Evolutionary conservation across 2,888 invertebrate species (phyloP), one percentile per base, ranked within the genome.

Genomic region (Epiblema foenella): DNA sequence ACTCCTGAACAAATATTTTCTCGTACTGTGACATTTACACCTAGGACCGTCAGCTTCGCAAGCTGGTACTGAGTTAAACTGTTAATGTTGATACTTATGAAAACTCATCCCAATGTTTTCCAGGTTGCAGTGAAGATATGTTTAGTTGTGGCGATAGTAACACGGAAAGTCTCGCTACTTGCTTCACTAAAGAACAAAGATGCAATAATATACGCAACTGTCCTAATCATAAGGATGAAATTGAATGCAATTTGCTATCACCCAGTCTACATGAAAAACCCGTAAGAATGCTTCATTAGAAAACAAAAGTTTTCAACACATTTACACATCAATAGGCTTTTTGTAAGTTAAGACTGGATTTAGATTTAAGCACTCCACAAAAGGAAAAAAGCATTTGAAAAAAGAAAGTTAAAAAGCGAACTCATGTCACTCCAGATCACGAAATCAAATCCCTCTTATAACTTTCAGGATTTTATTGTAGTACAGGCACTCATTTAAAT

Each of bases 181-280:
- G 98, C 81, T 95, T 97, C 68, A 94, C 94, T 15, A 89, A 95
- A 69, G 88, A 93, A 33, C 95, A 97, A 81, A 94, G 96, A 73
- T 98, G 98, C 79, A 96, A 98, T 79, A 96, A 96, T 24, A 85
- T 94, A 0, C 80, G 83, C 18, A 95, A 98, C 75, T 98, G 98
- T 79, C 88, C 94, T 0, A 97, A 96, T 79, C 95, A 95, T 29
- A 95, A 94, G 81, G 98, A 98, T 78, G 98, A 98, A 89, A 86
- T 92, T 24, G 96, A 97, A 75, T 98, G 98, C 81, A 95, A 94
- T 58, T 93, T 96, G 82, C 89, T 98, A 63, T 94, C 95, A 0
- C 94, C 94, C 17, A 94, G 91, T 77, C 83, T 95, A 65, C 90
- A 92, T 37, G 89, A 89, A 59, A 92, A 94, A 77, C 89, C 91